Evolutionary conservation across 2,888 invertebrate genomes (phyloP).

Genomic region (Callyntrura sp.): DNA sequence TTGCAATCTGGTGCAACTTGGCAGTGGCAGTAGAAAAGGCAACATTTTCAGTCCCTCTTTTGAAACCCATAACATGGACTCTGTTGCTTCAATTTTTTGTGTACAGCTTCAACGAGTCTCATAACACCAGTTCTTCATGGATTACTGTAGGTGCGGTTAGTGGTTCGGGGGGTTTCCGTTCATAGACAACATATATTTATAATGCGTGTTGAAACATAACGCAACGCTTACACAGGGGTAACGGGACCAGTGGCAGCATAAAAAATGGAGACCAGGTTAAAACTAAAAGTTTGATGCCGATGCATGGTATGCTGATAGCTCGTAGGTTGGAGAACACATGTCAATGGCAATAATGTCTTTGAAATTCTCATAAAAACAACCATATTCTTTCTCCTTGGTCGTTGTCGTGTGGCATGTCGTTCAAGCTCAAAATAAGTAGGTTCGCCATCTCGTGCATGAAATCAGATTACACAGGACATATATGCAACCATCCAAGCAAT

Average conservation of each 20-base stretch:
- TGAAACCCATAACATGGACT: conserved; percentile 47
- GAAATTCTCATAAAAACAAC: conserved; percentile 76
- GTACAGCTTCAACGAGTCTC: conserved; percentile 11
- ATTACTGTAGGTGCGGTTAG: conserved; percentile 9
- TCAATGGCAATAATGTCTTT: conserved; percentile 77
- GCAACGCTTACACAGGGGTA: conserved; percentile 24
- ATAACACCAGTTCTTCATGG: conserved; percentile 6
- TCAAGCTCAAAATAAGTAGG: conserved; percentile 58
- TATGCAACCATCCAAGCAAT: conserved; percentile 62
- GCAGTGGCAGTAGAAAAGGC: conserved; percentile 55
- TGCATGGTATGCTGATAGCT: conserved; percentile 10
- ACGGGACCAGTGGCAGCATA: conserved; percentile 8
- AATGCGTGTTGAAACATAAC: conserved; percentile 16
- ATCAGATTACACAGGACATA: conserved; percentile 71
- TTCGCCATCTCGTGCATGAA: conserved; percentile 73
- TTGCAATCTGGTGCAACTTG: conserved; percentile 58
- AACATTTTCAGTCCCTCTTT: conserved; percentile 44
- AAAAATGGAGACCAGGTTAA: conserved; percentile 38
- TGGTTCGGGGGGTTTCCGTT: background rate
- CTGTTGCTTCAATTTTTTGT: conserved; percentile 68
- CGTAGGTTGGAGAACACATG: conserved; percentile 69
- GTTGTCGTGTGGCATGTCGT: conserved; percentile 55
- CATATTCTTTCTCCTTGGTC: conserved; percentile 58
- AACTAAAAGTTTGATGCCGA: conserved; percentile 13
- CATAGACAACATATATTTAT: background rate